These are phyloP conservation scores for Graptemys geographica DNA, from an alignment of 2,797 vertebrate genomes.

Conservation along the genomic window DNA sequence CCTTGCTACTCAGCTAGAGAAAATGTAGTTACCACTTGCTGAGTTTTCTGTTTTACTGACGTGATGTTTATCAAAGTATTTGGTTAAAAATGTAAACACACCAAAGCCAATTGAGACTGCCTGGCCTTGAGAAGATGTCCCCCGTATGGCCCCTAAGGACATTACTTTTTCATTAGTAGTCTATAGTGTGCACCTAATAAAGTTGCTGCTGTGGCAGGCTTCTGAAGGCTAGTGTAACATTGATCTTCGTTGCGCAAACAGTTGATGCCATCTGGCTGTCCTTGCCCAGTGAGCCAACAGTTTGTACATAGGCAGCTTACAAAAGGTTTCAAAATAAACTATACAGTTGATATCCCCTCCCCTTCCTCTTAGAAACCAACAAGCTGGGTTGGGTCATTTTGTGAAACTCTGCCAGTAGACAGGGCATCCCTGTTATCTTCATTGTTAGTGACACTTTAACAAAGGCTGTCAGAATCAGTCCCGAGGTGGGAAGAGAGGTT, in stretches of 20 bases:
- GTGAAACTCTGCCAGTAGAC: neutral
- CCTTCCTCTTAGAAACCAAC: neutral
- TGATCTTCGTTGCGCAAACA: neutral
- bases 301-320: neutral
- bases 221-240: neutral
- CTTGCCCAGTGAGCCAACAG: neutral
- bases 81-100: neutral
- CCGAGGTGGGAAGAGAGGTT: conserved; percentile 35
- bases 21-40: neutral
- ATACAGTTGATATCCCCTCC: neutral
- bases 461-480: conserved; percentile 57
- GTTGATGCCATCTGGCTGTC: neutral
- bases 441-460: neutral
- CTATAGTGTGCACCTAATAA: neutral
- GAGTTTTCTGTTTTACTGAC: neutral
- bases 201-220: neutral
- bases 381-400: rapidly evolving
- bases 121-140: neutral
- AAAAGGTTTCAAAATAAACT: neutral
- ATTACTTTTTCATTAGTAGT: neutral
- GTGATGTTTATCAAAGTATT: neutral
- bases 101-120: neutral
- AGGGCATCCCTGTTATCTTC: neutral
- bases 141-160: neutral
- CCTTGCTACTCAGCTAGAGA: neutral